A percentile compares a stretch with the other conserved stretches of the same genome.
Evolutionary conservation across 2,113 vertebrate species (phyloP).

Genomic region (Trematocara variabile): DNA sequence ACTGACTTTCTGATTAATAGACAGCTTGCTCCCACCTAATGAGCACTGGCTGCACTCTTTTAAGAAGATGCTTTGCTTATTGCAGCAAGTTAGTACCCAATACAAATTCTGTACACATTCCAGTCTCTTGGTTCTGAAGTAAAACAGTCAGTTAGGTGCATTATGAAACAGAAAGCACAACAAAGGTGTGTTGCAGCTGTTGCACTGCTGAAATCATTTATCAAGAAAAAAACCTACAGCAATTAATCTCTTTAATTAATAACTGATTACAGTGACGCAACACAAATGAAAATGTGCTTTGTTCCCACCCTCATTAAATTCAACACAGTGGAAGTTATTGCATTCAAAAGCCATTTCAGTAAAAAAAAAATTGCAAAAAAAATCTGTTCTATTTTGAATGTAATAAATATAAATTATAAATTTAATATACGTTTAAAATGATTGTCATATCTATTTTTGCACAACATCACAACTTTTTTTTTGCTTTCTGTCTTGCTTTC

Average conservation of each 20-base stretch:
- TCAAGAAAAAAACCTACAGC: not conserved
- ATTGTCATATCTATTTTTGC: constrained; percentile 10
- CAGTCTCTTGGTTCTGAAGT: not conserved
- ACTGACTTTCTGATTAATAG: not conserved
- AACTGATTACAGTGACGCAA: not conserved
- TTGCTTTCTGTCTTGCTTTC: not conserved
- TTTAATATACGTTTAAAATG: not conserved
- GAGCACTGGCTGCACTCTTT: not conserved
- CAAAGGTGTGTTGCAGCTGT: not conserved
- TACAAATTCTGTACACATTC: not conserved
- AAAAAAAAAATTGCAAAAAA: not conserved
- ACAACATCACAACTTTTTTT: not conserved
- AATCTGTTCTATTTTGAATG: not conserved
- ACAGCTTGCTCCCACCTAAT: not conserved
- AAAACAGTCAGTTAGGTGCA: not conserved
- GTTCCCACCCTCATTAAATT: not conserved
- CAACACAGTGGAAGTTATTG: not conserved
- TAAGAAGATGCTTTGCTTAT: not conserved
- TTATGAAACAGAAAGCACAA: not conserved
- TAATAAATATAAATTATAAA: not conserved
- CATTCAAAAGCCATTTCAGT: not conserved
- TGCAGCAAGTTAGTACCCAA: not conserved
- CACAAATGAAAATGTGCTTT: not conserved
- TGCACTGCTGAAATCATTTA: not conserved
- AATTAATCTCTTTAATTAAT: not conserved